These are phyloP conservation scores for Heliconius erato DNA, from an alignment of 2,888 invertebrate species.

Conservation along the genomic window DNA sequence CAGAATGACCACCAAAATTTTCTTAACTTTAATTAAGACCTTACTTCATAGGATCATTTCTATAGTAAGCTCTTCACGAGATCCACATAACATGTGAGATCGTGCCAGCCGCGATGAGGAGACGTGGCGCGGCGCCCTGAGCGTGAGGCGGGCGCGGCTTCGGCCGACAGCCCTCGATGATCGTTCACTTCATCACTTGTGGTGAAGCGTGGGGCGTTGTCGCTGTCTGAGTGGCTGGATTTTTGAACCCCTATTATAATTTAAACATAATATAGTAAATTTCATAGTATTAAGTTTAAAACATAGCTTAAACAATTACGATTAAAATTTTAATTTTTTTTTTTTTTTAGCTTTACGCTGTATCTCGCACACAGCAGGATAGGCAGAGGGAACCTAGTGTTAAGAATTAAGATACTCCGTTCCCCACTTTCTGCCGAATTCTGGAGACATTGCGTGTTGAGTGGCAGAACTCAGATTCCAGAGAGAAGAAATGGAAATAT, in stretches of 20 bases:
- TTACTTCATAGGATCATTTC: slow-evolving; percentile 62
- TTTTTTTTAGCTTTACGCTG: too few species aligned
- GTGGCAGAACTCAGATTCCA: too few species aligned
- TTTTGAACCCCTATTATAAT: not conserved
- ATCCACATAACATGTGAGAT: slow-evolving; percentile 58
- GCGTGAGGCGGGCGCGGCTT: slow-evolving; percentile 53
- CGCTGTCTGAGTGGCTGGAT: slow-evolving; percentile 58
- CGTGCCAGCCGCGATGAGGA: slow-evolving; percentile 59
- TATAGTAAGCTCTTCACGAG: slow-evolving; percentile 64
- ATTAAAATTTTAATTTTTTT: too few species aligned
- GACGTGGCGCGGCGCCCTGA: slow-evolving; percentile 59
- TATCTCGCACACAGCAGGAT: too few species aligned
- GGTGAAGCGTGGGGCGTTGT: slow-evolving; percentile 56
- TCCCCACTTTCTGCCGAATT: too few species aligned
- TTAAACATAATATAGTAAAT: too few species aligned
- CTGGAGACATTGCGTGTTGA: too few species aligned
- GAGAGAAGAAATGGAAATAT: too few species aligned
- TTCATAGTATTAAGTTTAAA: too few species aligned
- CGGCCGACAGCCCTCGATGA: slow-evolving; percentile 53
- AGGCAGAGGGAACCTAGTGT: too few species aligned
- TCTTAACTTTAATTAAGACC: slow-evolving; percentile 49
- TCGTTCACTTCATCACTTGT: slow-evolving; percentile 55
- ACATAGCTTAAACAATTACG: too few species aligned
- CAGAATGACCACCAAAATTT: not conserved
- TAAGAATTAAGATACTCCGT: too few species aligned